Conservation (phyloP, 1,140 invertebrate genomes). For the Zaprionus lachaisei region DNA sequence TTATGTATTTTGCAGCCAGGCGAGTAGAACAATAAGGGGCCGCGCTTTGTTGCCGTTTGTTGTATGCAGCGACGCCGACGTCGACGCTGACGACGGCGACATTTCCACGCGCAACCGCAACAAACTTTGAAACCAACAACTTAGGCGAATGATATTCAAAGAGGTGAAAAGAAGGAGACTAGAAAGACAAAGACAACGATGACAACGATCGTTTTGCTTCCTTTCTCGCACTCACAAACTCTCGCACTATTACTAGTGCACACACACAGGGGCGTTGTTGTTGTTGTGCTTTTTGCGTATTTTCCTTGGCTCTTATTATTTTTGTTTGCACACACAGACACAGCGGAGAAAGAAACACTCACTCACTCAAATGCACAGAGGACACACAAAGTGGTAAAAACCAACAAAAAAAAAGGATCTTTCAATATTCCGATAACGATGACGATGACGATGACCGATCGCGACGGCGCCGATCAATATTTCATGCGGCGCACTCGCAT, state of each 20-base stretch:
- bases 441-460: constrained; percentile 25
- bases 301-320: constrained; percentile 38
- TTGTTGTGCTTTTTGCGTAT: constrained; percentile 37
- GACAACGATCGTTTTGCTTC: constrained; percentile 37
- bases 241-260: constrained; percentile 12
- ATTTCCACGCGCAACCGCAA: constrained; percentile 58
- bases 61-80: constrained; percentile 54
- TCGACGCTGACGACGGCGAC: constrained; percentile 47
- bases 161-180: constrained; percentile 4
- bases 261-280: constrained; percentile 34
- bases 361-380: constrained; percentile 14
- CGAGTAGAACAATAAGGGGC: constrained; percentile 49
- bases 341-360: constrained; percentile 7
- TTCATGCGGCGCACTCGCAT: constrained; percentile 38
- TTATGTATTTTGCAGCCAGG: constrained; percentile 55
- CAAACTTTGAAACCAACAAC: constrained; percentile 35
- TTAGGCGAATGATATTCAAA: constrained; percentile 16
- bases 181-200: constrained; percentile 27
- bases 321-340: constrained; percentile 11
- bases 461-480: constrained; percentile 29
- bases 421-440: constrained; percentile 28
- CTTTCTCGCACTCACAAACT: constrained; percentile 30
- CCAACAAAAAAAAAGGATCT: constrained; percentile 42
- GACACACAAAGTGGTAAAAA: constrained; percentile 26
- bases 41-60: constrained; percentile 65